Conservation (phyloP, 1,140 invertebrate species). For the Tribolium castaneum region DNA sequence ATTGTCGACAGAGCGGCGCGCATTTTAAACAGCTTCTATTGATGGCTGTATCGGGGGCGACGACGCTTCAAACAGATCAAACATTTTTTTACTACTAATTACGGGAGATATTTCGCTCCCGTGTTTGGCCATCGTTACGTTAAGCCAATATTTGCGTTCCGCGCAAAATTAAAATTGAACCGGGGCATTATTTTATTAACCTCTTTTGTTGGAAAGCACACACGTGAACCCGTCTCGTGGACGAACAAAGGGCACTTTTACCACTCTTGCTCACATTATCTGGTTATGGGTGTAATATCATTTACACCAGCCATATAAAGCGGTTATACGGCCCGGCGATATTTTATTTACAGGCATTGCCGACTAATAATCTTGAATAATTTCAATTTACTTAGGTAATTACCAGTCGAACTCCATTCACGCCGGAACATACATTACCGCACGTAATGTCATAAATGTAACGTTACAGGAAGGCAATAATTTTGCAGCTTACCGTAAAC, state of each 20-base stretch:
- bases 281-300: neutral
- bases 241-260: neutral
- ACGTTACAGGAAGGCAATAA: neutral
- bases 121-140: neutral
- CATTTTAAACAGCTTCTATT: slow-evolving; percentile 5
- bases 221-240: neutral
- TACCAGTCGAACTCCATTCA: neutral
- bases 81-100: neutral
- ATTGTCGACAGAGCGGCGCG: neutral
- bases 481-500: neutral
- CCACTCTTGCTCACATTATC: neutral
- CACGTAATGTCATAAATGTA: neutral
- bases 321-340: neutral
- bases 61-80: neutral
- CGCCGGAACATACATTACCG: neutral
- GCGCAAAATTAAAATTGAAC: slow-evolving; percentile 3
- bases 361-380: neutral
- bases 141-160: neutral
- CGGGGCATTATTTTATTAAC: slow-evolving; percentile 7
- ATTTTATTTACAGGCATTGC: neutral
- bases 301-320: neutral
- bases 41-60: neutral
- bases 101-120: neutral
- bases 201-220: neutral
- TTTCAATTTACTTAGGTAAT: neutral